phyloP scores from a whole-genome alignment of 2,797 vertebrate genomes.

The Apogon talboti region DNA sequence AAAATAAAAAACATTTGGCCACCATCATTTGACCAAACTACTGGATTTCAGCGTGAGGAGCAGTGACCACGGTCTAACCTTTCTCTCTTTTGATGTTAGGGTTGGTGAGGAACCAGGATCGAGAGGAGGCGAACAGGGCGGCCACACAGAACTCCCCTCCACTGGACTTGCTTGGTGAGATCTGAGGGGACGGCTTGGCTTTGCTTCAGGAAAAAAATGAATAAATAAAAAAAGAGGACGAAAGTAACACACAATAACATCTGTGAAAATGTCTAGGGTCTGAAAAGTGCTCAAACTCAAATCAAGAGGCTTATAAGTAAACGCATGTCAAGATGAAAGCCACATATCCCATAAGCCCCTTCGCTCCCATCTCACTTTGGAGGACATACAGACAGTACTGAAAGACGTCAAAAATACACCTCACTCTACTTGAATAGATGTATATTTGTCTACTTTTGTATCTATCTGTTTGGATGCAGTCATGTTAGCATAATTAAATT shows the following conservation, averaged over 20 bases:
- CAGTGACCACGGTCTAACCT: slow-evolving; percentile 82
- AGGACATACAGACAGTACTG: too few relatives aligned
- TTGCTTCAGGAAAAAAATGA: slow-evolving; percentile 85
- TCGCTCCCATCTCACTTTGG: too few relatives aligned
- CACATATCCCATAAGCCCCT: too few relatives aligned
- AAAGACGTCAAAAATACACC: too few relatives aligned
- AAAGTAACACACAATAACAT: not conserved
- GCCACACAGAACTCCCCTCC: slow-evolving; percentile 97
- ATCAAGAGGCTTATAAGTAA: not conserved
- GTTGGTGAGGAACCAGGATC: slow-evolving; percentile 96
- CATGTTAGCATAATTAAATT: too few relatives aligned
- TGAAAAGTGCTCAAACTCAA: slow-evolving; percentile 5
- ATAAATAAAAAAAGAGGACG: slow-evolving; percentile 2
- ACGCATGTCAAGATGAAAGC: too few relatives aligned
- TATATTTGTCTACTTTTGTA: too few relatives aligned
- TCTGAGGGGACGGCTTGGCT: slow-evolving; percentile 94
- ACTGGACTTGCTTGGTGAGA: slow-evolving; percentile 96
- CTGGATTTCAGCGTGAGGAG: not conserved
- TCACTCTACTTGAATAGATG: too few relatives aligned
- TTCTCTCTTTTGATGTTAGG: slow-evolving; percentile 96
- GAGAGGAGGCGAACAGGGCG: slow-evolving; percentile 91
- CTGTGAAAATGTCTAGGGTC: not conserved
- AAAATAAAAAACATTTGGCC: too few relatives aligned
- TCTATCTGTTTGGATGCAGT: too few relatives aligned
- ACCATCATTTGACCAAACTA: not conserved